Base-by-base conservation (phyloP, 1,140 invertebrate species). In the Mylabris phalerata region DNA sequence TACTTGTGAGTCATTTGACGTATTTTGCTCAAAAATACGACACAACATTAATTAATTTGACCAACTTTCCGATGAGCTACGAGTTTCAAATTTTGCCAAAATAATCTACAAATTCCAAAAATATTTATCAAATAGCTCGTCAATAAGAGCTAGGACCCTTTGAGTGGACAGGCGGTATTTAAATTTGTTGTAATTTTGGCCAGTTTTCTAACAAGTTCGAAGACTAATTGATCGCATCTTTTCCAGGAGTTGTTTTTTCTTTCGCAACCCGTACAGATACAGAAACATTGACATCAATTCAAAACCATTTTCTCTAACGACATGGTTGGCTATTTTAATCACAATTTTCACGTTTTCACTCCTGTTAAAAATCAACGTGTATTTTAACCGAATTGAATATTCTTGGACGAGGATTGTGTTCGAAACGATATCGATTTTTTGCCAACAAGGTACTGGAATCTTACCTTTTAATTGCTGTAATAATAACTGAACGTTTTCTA, bases 231-330 rank as follows among this genome's bases (percentile, higher is more conserved):
- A 13, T 3, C 9, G 13, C 5, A 13, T 46, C 9, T n/a, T 25
- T 42, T 9, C 7, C 46, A 54, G 51, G 43, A 54, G 26, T n/a
- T 45, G 51, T 46, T 54, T 54, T 42, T 54, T 54, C 46, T 46
- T 4, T 11, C 42, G 25, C 2, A 42, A 19, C 11, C 43, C 43
- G 4, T 38, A 46, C 44, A 54, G 46, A 46, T 54, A 42, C 7
- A 4, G 32, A 7, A 7, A 7, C 3, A 54, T 45, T 7, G 25
- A 38, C 32, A 24, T 27, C 10, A 46, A 39, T 19, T 13, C 39
- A 45, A 54, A 46, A 46, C 51, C 51, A 3, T 54, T 54, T 32
- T 54, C 51, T 6, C 24, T 2, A 2, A 2, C 27, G 13, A 54
- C 51, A 27, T 54, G 51, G 51, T 27, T 38, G 9, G 42, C 4